Evolutionary conservation across 2,113 vertebrate genomes (phyloP).

Genomic region (Morone saxatilis): DNA sequence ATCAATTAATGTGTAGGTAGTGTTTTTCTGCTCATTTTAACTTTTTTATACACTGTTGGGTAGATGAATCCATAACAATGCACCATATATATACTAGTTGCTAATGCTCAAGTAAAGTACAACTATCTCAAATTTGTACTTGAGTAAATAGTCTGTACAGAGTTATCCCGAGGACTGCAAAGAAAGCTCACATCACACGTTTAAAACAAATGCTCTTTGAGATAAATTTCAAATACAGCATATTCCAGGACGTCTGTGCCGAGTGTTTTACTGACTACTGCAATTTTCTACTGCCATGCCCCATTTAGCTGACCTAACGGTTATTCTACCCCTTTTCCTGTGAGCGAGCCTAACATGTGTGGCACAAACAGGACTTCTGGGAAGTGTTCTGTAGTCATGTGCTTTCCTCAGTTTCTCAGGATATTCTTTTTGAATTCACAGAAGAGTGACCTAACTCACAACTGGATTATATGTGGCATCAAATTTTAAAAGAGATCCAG

Average conservation of each 20-base stretch:
- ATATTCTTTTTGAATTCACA: background rate
- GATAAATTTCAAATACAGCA: background rate
- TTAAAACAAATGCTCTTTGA: background rate
- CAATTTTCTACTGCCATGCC: background rate
- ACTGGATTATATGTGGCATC: too few relatives aligned
- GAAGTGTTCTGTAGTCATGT: background rate
- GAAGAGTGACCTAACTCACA: background rate
- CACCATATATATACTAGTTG: background rate
- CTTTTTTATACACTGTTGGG: too few relatives aligned
- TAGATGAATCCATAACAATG: background rate
- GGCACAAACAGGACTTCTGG: background rate
- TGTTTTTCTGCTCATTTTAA: too few relatives aligned
- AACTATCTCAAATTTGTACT: background rate
- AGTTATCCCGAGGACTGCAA: background rate
- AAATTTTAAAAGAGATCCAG: background rate
- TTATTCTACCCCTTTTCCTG: background rate
- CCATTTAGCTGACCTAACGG: conserved; percentile 19
- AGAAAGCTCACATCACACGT: background rate
- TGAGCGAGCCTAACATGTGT: background rate
- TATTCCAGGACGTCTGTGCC: background rate
- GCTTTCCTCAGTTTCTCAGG: background rate
- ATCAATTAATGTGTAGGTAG: too few relatives aligned
- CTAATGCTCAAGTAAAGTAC: background rate
- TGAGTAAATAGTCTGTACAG: background rate
- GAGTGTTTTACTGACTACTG: background rate